Conservation (phyloP, 2,113 vertebrate genomes). For the Thryonomys swinderianus region DNA sequence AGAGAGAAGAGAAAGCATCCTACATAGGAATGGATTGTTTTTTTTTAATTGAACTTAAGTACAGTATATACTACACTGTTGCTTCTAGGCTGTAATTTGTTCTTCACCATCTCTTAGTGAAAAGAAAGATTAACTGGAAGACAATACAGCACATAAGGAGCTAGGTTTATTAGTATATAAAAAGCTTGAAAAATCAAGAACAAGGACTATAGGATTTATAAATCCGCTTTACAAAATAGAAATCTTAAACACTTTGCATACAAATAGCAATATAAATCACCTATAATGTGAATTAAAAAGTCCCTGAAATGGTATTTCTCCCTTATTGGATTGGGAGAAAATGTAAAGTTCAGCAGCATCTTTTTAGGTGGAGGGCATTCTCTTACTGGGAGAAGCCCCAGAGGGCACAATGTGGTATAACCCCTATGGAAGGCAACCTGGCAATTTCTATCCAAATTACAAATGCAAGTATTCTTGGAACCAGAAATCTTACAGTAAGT, state of each 20-base stretch:
- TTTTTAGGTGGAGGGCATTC: background rate
- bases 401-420: background rate
- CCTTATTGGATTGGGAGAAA: background rate
- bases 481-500: background rate
- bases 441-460: background rate
- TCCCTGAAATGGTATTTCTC: background rate
- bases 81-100: background rate
- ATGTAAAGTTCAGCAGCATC: background rate
- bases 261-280: background rate
- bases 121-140: slow-evolving; percentile 32
- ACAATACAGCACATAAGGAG: background rate
- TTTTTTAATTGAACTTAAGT: background rate
- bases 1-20: background rate
- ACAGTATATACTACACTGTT: background rate
- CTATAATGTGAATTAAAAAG: background rate
- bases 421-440: background rate
- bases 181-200: slow-evolving; percentile 12
- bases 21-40: no score
- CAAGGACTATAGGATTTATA: background rate
- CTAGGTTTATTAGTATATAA: background rate
- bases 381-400: background rate
- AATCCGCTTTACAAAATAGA: background rate
- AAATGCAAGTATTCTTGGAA: background rate
- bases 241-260: background rate
- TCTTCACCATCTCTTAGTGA: background rate